phyloP scores from a whole-genome alignment of 2,113 vertebrate species.

The Otus sunia region DNA sequence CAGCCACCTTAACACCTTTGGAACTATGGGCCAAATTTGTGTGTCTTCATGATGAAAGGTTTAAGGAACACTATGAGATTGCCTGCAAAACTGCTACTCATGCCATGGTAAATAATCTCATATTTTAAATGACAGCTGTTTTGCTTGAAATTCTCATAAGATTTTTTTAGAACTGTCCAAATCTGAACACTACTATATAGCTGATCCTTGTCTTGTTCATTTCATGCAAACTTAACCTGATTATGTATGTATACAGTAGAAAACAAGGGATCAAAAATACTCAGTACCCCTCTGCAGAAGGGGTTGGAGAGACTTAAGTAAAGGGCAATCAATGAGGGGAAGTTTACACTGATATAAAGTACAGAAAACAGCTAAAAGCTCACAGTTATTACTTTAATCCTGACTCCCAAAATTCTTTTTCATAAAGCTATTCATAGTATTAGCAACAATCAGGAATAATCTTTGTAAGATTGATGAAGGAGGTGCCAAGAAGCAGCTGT shows the following conservation, averaged over 20 bases:
- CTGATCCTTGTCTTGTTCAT: neutral
- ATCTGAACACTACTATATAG: neutral
- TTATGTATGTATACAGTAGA: neutral
- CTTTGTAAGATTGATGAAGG: neutral
- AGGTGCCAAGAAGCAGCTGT: neutral
- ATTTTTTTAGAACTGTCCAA: neutral
- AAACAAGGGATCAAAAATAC: neutral
- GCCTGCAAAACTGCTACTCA: neutral
- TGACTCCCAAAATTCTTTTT: neutral
- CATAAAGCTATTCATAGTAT: neutral
- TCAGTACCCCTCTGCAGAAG: neutral
- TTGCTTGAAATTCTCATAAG: neutral
- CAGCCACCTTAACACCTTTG: neutral
- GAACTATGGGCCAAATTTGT: neutral
- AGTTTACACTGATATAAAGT: neutral
- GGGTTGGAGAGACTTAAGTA: neutral
- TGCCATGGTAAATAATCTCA: neutral
- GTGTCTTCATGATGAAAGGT: neutral
- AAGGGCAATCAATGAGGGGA: neutral
- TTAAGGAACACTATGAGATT: neutral
- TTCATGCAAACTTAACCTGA: neutral
- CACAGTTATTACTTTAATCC: neutral
- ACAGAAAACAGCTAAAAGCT: neutral
- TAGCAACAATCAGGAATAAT: neutral
- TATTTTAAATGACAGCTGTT: neutral